Conservation (phyloP, 2,113 vertebrate genomes). For the Loxodonta africana region DNA sequence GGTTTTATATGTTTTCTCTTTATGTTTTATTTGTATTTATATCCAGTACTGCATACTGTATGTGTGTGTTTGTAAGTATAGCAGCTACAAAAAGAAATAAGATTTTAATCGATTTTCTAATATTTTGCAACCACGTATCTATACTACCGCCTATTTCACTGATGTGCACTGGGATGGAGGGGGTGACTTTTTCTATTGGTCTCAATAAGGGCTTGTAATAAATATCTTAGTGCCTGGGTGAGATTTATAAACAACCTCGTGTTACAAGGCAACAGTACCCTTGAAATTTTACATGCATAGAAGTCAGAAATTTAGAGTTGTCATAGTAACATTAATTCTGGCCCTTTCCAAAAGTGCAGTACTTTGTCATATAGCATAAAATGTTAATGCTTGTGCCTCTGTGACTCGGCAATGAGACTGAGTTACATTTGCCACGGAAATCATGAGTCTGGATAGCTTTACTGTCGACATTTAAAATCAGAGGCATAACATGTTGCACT, state of each 20-base stretch:
- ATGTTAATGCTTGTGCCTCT: conserved; percentile 38
- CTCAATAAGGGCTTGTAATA: conserved; percentile 62
- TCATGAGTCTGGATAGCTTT: conserved; percentile 60
- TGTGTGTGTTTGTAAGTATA: conserved; percentile 82
- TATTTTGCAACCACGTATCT: conserved; percentile 70
- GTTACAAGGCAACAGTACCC: conserved; percentile 51
- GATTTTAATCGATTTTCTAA: conserved; percentile 83
- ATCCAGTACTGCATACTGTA: conserved; percentile 77
- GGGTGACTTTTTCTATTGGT: not conserved
- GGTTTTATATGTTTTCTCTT: conserved; percentile 85
- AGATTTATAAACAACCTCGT: conserved; percentile 64
- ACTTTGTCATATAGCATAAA: conserved; percentile 79
- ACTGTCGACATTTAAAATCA: conserved; percentile 71
- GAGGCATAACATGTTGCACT: conserved; percentile 71
- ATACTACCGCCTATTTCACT: conserved; percentile 46
- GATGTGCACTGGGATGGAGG: not conserved
- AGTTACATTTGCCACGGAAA: conserved; percentile 69
- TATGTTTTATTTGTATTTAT: conserved; percentile 87
- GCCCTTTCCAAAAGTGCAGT: conserved; percentile 69
- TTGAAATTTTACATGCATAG: conserved; percentile 72
- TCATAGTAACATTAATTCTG: conserved; percentile 77
- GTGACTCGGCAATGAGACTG: conserved; percentile 52
- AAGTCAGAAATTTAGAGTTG: conserved; percentile 79
- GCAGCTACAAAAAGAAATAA: conserved; percentile 80
- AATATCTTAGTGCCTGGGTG: conserved; percentile 48